These are phyloP conservation scores for Drosophila aff. DNA, from an alignment of 1,140 invertebrate genomes.

Conservation along the genomic window DNA sequence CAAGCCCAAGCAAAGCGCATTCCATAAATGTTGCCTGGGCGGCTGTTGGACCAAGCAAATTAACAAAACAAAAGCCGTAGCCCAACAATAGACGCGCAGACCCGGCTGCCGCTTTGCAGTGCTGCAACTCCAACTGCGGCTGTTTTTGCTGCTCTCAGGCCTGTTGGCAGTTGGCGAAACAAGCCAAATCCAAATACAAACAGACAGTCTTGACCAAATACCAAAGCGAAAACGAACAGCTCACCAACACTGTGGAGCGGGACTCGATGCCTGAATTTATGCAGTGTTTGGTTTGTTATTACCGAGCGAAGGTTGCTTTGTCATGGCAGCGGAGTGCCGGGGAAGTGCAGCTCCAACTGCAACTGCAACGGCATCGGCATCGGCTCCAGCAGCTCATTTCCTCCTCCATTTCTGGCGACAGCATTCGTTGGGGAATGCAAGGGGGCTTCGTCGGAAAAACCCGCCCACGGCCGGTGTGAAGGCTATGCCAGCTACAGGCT, in stretches of 20 bases:
- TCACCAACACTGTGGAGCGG: slow-evolving; percentile 21
- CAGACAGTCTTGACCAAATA: slow-evolving; percentile 76
- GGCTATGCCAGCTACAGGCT: slow-evolving; percentile 59
- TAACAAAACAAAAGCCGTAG: slow-evolving; percentile 76
- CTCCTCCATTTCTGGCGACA: slow-evolving; percentile 23
- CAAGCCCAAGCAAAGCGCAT: slow-evolving; percentile 57
- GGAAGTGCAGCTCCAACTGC: slow-evolving; percentile 26
- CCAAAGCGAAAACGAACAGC: slow-evolving; percentile 74
- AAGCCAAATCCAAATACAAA: slow-evolving; percentile 54
- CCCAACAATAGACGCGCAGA: slow-evolving; percentile 60
- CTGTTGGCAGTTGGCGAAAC: slow-evolving; percentile 56
- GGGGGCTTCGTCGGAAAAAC: slow-evolving; percentile 60
- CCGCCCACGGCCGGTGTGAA: slow-evolving; percentile 69
- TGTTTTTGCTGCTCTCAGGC: slow-evolving; percentile 8
- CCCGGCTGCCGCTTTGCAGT: slow-evolving; percentile 23
- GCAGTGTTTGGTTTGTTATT: slow-evolving; percentile 82
- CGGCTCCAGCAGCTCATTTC: slow-evolving; percentile 60
- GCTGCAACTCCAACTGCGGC: slow-evolving; percentile 1
- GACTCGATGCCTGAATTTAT: slow-evolving; percentile 77
- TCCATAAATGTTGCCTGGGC: slow-evolving; percentile 45
- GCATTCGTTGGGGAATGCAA: slow-evolving; percentile 5
- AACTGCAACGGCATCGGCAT: not conserved
- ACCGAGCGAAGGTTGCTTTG: slow-evolving; percentile 44
- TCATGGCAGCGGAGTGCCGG: slow-evolving; percentile 9
- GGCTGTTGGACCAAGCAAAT: slow-evolving; percentile 64